Evolutionary conservation across 2,888 invertebrate genomes (phyloP).

Genomic region (Drosophila setosimentum): DNA sequence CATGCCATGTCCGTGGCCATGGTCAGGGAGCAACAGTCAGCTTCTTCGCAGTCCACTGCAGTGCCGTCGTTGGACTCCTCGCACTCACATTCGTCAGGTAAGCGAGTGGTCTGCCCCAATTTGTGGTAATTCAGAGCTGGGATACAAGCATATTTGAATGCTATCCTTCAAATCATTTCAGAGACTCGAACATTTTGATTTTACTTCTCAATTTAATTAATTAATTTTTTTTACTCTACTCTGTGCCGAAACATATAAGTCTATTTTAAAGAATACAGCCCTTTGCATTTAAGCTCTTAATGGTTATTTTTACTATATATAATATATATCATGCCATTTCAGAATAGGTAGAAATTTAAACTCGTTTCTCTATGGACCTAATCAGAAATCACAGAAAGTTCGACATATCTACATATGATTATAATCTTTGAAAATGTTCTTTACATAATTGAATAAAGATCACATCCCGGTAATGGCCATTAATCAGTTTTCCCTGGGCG

Average conservation of each 20-base stretch:
- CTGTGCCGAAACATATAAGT: not conserved
- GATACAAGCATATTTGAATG: not conserved
- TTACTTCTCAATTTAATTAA: too few species aligned
- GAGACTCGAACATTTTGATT: too few species aligned
- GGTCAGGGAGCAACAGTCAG: not conserved
- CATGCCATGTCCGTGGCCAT: conserved; percentile 4
- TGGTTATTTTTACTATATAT: too few species aligned
- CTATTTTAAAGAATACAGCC: not conserved
- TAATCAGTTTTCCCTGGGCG: not conserved
- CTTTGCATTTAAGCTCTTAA: not conserved
- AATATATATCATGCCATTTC: not conserved
- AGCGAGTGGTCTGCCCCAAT: not conserved
- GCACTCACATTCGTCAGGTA: not conserved
- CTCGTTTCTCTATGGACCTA: not conserved
- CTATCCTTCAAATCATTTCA: too few species aligned
- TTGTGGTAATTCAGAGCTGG: not conserved
- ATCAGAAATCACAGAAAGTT: not conserved
- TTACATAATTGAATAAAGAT: not conserved
- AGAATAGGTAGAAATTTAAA: not conserved
- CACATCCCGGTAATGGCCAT: not conserved
- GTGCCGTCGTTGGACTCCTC: too few species aligned
- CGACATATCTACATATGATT: not conserved
- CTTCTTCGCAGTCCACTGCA: not conserved
- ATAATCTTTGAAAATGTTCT: not conserved
- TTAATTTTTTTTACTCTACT: not conserved